Evolutionary conservation across 2,888 invertebrate genomes (phyloP), one percentile per base, ranked within the genome.

Genomic region (Limenitis camilla): DNA sequence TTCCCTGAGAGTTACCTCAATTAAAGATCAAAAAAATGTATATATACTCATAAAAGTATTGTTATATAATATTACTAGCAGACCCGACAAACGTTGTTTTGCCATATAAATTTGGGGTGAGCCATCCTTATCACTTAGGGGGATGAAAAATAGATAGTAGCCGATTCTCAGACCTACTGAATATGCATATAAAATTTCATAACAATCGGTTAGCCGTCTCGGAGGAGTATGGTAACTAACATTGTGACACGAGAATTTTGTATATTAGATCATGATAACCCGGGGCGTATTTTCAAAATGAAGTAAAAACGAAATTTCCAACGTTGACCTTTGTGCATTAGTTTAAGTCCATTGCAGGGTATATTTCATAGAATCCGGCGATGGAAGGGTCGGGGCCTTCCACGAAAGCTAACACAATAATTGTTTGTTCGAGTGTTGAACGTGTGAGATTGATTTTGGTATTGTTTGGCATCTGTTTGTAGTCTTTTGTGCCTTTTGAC

Each of bases 321-420:
- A 47, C 19, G 11, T 19, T 43, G 29, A 47, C 43, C 35, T 36
- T 33, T 39, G 49, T 30, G 28, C 32, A 30, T 32, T 42, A 43
- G 40, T 39, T 53, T 36, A n/a, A 31, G 36, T 40, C 39, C 41
- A 29, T 11, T 49, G 50, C 44, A 46, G 29, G 41, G 35, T 40
- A 38, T 30, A 42, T 45, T 52, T 52, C 48, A 54, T 42, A 40
- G 52, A 57, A 57, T 46, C 38, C 38, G 31, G 33, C n/a, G 31
- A 40, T 27, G 10, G 19, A 40, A 40, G 49, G 49, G 48, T 45
- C 30, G 45, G 33, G 31, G 49, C 32, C 40, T 54, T 54, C 48
- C 35, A 49, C 42, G 48, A 52, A 57, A 35, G 30, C 44, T 9
- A 29, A 42, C 29, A 48, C 38, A 35, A 45, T 33, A 31, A 39